Evolutionary conservation across 2,888 invertebrate species (phyloP).

Genomic region (Drosophila hawaiiensis): DNA sequence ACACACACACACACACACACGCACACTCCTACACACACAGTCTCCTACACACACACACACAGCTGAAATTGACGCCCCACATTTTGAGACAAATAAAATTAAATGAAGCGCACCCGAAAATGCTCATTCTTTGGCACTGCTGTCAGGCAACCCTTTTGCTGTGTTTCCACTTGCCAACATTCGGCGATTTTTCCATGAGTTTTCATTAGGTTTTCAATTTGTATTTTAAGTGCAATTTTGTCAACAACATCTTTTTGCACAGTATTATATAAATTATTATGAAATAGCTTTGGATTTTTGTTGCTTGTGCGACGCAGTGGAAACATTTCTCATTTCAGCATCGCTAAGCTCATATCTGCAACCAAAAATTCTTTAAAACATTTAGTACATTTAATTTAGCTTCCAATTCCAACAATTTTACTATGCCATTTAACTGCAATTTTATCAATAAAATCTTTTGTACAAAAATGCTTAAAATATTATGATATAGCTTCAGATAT

Average conservation of each 20-base stretch:
- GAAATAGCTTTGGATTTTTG: neutral
- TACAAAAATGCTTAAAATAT: neutral
- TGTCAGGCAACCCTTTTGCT: conserved; percentile 36
- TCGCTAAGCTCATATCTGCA: neutral
- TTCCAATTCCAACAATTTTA: no score
- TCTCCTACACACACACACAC: conserved; percentile 6
- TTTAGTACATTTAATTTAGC: neutral
- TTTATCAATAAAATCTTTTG: neutral
- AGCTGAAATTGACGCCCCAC: conserved; percentile 66
- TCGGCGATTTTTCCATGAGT: neutral
- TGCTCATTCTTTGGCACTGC: conserved; percentile 13
- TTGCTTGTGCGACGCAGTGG: neutral
- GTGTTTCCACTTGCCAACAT: conserved; percentile 20
- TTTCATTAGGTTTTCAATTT: neutral
- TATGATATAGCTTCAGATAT: neutral
- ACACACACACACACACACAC: conserved; percentile 15
- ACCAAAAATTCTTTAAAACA: neutral
- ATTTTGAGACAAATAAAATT: conserved; percentile 78
- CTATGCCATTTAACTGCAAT: neutral
- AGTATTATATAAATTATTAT: neutral
- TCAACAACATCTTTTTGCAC: neutral
- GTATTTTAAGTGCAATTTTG: neutral
- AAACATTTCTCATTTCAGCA: neutral
- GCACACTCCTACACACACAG: conserved; percentile 18
- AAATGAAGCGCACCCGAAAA: conserved; percentile 76